A percentile compares a stretch with the other conserved stretches of the same genome.
phyloP scores from a whole-genome alignment of 2,888 invertebrate genomes.

The Gymnocheta viridis region DNA sequence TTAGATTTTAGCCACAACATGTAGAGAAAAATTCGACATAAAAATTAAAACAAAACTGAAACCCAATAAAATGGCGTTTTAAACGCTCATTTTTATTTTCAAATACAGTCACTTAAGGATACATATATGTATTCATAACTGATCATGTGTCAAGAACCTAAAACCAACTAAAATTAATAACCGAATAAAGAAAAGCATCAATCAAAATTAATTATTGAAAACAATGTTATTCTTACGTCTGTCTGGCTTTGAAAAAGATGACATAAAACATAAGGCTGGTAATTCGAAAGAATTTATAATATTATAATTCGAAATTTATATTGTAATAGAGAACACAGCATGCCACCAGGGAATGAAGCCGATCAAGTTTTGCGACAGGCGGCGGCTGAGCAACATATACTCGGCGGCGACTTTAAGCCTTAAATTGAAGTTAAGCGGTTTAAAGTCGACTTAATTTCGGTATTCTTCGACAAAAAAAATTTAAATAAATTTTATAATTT shows the following conservation, averaged over 20 bases:
- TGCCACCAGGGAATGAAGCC: no score
- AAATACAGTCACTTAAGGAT: not conserved
- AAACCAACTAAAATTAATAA: not conserved
- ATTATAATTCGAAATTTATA: not conserved
- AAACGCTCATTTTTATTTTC: slow-evolving; percentile 30
- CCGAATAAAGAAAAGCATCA: not conserved
- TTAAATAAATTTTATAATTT: no score
- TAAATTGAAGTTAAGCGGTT: no score
- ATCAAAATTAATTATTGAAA: slow-evolving; percentile 44
- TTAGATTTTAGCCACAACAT: no score
- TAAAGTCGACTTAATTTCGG: no score
- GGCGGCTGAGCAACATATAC: no score
- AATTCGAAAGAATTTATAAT: slow-evolving; percentile 52
- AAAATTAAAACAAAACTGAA: not conserved
- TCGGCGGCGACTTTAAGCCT: no score
- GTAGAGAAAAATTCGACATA: not conserved
- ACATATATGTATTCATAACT: not conserved
- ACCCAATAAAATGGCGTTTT: slow-evolving; percentile 17
- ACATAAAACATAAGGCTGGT: slow-evolving; percentile 56
- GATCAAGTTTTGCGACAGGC: no score
- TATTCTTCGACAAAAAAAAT: no score
- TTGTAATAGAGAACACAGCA: not conserved
- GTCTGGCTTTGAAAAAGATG: slow-evolving; percentile 23
- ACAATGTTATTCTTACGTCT: slow-evolving; percentile 1
- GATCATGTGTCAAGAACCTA: slow-evolving; percentile 8